Evolutionary conservation across 2,113 vertebrate species (phyloP).

Genomic region (Grus americana): DNA sequence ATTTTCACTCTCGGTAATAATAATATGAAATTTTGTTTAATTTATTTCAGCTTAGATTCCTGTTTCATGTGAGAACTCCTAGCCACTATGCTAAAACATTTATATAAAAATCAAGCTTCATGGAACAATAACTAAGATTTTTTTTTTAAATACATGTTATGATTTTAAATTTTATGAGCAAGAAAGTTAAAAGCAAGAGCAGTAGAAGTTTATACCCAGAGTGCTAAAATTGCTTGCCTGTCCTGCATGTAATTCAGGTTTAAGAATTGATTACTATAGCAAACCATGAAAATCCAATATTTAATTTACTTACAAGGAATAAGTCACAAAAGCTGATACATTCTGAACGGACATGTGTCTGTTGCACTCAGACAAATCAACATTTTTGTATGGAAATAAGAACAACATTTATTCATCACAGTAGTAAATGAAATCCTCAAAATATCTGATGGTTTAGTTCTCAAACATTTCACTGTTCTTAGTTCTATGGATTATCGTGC

Average conservation of each 20-base stretch:
- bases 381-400: background rate
- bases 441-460: background rate
- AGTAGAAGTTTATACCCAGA: background rate
- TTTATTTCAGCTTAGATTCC: background rate
- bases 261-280: background rate
- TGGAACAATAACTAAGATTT: background rate
- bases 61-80: background rate
- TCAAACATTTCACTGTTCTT: background rate
- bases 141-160: background rate
- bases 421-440: background rate
- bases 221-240: background rate
- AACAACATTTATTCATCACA: background rate
- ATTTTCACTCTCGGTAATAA: background rate
- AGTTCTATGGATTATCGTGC: background rate
- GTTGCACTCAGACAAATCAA: background rate
- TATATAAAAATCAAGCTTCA: background rate
- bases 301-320: conserved; percentile 43
- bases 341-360: background rate
- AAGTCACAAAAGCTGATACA: background rate
- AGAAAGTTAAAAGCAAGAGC: background rate
- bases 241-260: background rate
- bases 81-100: background rate
- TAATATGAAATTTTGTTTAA: background rate
- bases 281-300: conserved; percentile 29
- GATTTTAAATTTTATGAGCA: background rate